A percentile compares a stretch with the other conserved stretches of the same genome.
phyloP scores from a whole-genome alignment of 2,888 invertebrate genomes.

The Drosophila anomelani region DNA sequence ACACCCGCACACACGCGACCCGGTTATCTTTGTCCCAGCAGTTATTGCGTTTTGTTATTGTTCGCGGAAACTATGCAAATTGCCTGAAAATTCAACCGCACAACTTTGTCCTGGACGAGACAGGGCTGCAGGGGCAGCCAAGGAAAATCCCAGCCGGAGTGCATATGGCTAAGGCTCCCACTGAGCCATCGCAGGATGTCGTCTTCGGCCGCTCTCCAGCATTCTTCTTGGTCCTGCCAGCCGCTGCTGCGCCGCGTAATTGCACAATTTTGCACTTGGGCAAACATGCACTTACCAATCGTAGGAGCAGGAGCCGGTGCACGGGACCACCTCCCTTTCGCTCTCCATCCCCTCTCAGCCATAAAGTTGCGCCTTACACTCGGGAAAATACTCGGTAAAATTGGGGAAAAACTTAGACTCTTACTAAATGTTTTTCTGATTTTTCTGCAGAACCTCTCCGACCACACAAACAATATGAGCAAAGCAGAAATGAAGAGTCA shows the following conservation, averaged over 20 bases:
- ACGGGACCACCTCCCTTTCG: neutral
- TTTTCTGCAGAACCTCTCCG: no score
- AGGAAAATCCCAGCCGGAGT: conserved; percentile 18
- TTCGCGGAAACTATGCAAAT: conserved; percentile 37
- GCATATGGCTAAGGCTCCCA: conserved; percentile 21
- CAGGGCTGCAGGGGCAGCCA: conserved; percentile 26
- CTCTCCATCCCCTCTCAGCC: conserved; percentile 7
- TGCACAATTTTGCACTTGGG: conserved; percentile 75
- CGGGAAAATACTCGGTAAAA: neutral
- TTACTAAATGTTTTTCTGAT: neutral
- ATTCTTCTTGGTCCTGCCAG: conserved; percentile 23
- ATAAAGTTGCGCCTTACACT: conserved; percentile 16
- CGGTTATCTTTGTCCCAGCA: conserved; percentile 20
- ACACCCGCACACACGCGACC: conserved; percentile 12
- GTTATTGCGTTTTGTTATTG: conserved; percentile 40
- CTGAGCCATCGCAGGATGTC: conserved; percentile 24
- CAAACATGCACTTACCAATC: conserved; percentile 69
- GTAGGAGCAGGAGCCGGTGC: conserved; percentile 7
- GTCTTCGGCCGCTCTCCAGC: conserved; percentile 25
- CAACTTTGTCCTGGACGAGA: conserved; percentile 45
- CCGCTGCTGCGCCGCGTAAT: conserved; percentile 58
- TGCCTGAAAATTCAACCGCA: conserved; percentile 37
- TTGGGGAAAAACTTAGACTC: no score
- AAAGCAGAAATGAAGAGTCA: no score
- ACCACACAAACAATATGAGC: no score